phyloP scores from a whole-genome alignment of 2,797 vertebrate species.

The Onychomys leucogaster region DNA sequence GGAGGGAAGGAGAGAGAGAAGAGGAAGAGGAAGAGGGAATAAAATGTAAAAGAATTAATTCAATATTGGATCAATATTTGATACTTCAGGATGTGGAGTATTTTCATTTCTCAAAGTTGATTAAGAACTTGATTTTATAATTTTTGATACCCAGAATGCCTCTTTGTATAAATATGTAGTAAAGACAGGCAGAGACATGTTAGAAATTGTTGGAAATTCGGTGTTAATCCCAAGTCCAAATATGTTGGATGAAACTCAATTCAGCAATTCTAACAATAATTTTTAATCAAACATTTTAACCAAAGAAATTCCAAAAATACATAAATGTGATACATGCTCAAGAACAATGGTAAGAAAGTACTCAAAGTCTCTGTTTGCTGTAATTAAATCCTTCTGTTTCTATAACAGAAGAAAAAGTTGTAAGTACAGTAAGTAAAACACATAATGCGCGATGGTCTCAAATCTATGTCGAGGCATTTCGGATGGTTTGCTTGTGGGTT shows the following conservation, averaged over 20 bases:
- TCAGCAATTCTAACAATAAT: neutral
- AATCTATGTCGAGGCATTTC: neutral
- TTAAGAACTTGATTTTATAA: neutral
- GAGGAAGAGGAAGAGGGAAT: neutral
- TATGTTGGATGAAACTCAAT: neutral
- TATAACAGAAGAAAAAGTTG: neutral
- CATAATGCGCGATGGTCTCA: neutral
- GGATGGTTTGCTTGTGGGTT: neutral
- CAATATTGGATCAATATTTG: neutral
- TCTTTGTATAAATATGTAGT: neutral
- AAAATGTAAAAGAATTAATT: neutral
- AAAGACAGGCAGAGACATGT: neutral
- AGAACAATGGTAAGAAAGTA: neutral
- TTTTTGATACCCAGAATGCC: neutral
- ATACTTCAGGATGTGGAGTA: neutral
- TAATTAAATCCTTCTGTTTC: neutral
- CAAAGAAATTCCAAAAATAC: neutral
- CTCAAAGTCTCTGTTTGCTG: neutral
- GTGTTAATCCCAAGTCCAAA: neutral
- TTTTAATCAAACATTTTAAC: neutral
- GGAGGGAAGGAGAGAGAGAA: neutral
- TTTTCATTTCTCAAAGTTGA: neutral
- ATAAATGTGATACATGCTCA: neutral
- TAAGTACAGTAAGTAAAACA: neutral
- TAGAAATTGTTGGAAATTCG: neutral